Evolutionary conservation across 1,140 invertebrate genomes (phyloP), one percentile per base, ranked within the genome.

Genomic region (Ceratina japonica): DNA sequence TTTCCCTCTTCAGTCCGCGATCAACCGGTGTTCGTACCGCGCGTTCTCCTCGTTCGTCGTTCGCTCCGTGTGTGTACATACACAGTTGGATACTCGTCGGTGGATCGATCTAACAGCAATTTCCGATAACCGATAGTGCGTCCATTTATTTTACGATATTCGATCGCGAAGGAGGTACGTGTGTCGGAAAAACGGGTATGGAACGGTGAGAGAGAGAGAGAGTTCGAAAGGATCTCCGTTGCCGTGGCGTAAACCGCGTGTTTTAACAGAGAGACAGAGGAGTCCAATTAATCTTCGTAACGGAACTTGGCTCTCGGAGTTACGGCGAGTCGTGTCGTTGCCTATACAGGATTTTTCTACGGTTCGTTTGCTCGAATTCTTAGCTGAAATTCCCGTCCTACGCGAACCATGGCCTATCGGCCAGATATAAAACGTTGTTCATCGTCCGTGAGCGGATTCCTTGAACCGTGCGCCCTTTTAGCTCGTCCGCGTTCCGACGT

Each of bases 1-100:
- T 27, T 65, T 75, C 44, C 52, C 31, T 80, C 62, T 74, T 82
- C 66, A 83, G 80, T 84, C n/a, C 69, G 22, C 24, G 65, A 31
- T 66, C 58, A 79, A 76, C 84, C 80, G 81, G 77, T 83, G 76
- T 65, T 51, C 51, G 51, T 52, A 22, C 1, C 63, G 54, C 20
- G 15, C 49, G 56, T 13, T 72, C 51, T 20, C 18, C 58, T 31
- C 56, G n/a, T 68, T 37, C 31, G 20, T 0, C 3, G 18, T 56
- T 18, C 24, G 15, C 3, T n/a, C 7, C 22, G 10, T 37, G 61
- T 22, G 44, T 12, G 24, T 31, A n/a, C 7, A 37, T 7, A 37
- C 37, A 8, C 37, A 13, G 27, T 54, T 51, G 20, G 2, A n/a
- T 22, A 2, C 24, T n/a, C n/a, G 51, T 61, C 74, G 18, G 52